Evolutionary conservation across 2,113 vertebrate genomes (phyloP), one percentile per base, ranked within the genome.

Genomic region (Isichthys henryi): DNA sequence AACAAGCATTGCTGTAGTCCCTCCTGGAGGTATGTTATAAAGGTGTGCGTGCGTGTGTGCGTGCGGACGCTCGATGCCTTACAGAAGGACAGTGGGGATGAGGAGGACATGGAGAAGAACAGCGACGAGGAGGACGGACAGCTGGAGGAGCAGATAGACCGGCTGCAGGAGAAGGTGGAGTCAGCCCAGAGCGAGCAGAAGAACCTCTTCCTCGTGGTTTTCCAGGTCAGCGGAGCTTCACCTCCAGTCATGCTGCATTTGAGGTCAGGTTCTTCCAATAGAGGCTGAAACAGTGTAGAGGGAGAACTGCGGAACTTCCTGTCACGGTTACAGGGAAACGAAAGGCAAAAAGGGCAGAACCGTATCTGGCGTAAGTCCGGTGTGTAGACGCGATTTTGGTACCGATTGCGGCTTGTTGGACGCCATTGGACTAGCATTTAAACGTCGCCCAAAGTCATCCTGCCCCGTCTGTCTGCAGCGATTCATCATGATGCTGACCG

Each of bases 121-220:
- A 98, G 97, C 0, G 97, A 98, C 88, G 96, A 98, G 17, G 98
- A 99, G 90, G 98, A 98, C 45, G 97, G 97, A 1, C 98, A 97
- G 0, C 93, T 99, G 23, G 98, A 99, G 92, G 98, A 99, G 89
- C 98, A 99, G 93, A 99, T 99, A 89, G 98, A 99, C 88, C 95
- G 96, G 87, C 95, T 99, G 84, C 98, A 99, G 94, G 98, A 99
- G 91, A 99, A 98, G 91, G 98, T 99, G 17, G 98, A 99, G 89
- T 97, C 98, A 0, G 98, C 98, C 6, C 98, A 99, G 95, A 99
- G 98, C 2, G 98, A 99, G 91, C 98, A 99, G 89, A 99, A 99
- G 94, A 99, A 99, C 92, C 98, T 99, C 88, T 99, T 99, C 94
- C 97, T 98, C 23, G 97, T 98, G 91, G 99, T 99, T 94, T 99